A percentile compares a stretch with the other conserved stretches of the same genome.
phyloP scores from a whole-genome alignment of 2,113 vertebrate species.

The Mola mola region DNA sequence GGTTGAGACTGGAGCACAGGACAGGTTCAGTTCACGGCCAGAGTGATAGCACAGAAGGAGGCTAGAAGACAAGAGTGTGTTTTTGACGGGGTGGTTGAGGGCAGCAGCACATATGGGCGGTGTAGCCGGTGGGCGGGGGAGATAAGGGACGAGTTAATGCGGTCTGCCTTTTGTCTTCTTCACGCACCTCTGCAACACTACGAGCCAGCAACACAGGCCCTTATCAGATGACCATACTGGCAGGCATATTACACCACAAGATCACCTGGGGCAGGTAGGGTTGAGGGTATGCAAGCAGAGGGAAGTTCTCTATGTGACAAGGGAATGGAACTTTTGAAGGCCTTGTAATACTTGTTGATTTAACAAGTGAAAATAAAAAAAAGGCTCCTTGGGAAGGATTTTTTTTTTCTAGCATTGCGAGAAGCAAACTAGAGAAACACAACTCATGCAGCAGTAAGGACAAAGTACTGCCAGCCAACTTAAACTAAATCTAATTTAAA shows the following conservation, averaged over 20 bases:
- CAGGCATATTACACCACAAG: slow-evolving; percentile 37
- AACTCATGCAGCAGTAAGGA: slow-evolving; percentile 20
- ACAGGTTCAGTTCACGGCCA: slow-evolving; percentile 68
- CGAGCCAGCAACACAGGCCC: slow-evolving; percentile 58
- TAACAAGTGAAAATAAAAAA: slow-evolving; percentile 38
- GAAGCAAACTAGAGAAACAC: slow-evolving; percentile 53
- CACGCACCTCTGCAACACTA: slow-evolving; percentile 71
- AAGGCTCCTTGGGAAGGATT: slow-evolving; percentile 35
- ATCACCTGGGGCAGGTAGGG: slow-evolving; percentile 63
- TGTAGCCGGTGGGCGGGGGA: slow-evolving; percentile 47
- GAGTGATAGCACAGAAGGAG: slow-evolving; percentile 44
- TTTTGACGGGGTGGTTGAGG: slow-evolving; percentile 18
- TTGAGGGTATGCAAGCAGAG: slow-evolving; percentile 43
- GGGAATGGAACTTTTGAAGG: slow-evolving; percentile 61
- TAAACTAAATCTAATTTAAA: not conserved
- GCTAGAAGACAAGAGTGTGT: slow-evolving; percentile 21
- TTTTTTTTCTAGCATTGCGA: slow-evolving; percentile 48
- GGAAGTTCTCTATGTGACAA: slow-evolving; percentile 44
- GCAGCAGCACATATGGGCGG: slow-evolving; percentile 51
- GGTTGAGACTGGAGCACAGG: slow-evolving; percentile 49
- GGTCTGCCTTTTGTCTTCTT: slow-evolving; percentile 78
- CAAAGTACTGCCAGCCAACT: slow-evolving; percentile 19
- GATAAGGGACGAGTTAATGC: slow-evolving; percentile 77
- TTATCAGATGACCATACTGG: slow-evolving; percentile 65
- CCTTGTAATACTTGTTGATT: slow-evolving; percentile 70